Conservation (phyloP, 2,113 vertebrate genomes). For the Okapia johnstoni region DNA sequence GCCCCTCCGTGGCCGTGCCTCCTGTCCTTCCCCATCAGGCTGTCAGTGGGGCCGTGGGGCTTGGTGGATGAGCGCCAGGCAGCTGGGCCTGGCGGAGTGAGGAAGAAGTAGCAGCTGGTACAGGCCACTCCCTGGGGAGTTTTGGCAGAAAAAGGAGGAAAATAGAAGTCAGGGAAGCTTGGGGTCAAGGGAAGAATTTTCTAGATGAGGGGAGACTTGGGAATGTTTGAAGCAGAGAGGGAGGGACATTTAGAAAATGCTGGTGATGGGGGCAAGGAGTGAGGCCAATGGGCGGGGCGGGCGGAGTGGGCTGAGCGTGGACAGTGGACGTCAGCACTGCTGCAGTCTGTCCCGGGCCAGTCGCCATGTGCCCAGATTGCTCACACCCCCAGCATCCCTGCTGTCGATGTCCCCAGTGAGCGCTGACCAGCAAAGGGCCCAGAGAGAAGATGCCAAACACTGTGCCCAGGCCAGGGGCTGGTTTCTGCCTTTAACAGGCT, state of each 20-base stretch:
- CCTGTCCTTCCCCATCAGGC: background rate
- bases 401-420: too few species aligned
- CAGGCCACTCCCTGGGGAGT: background rate
- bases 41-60: background rate
- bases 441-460: background rate
- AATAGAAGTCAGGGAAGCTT: background rate
- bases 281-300: background rate
- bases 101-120: background rate
- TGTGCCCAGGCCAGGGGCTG: background rate
- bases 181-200: constrained; percentile 25
- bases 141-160: background rate
- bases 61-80: background rate
- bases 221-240: background rate
- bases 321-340: background rate
- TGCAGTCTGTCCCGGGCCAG: background rate
- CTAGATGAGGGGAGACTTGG: background rate
- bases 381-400: background rate
- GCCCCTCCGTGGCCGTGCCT: background rate
- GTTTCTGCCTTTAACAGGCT: background rate
- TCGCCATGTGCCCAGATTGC: background rate
- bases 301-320: accelerated
- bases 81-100: background rate
- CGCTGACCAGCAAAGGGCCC: accelerated
- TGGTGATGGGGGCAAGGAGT: background rate
- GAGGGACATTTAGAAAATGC: background rate